Evolutionary conservation across 2,113 vertebrate species (phyloP).

Genomic region (Miniopterus natalensis): DNA sequence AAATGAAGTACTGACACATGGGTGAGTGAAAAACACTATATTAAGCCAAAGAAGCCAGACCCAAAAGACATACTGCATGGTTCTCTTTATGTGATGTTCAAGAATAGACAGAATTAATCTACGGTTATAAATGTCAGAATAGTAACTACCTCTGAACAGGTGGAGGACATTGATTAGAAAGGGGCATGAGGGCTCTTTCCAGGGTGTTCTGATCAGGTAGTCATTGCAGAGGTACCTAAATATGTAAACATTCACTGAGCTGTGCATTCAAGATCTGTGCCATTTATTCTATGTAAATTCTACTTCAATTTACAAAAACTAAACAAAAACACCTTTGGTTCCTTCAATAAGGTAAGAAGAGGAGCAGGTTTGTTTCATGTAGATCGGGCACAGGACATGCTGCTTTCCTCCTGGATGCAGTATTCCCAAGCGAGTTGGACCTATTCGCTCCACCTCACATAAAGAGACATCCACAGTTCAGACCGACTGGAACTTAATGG

Average conservation of each 20-base stretch:
- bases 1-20: background rate
- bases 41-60: background rate
- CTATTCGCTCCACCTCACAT: background rate
- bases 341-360: background rate
- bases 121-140: background rate
- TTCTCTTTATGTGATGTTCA: background rate
- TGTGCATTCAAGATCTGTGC: background rate
- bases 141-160: background rate
- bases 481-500: background rate
- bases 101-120: background rate
- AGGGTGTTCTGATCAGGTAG: background rate
- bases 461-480: background rate
- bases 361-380: background rate
- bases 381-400: background rate
- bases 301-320: background rate
- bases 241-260: background rate
- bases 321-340: background rate
- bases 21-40: background rate
- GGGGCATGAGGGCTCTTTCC: background rate
- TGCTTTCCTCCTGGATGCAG: slow-evolving; percentile 23
- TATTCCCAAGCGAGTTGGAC: background rate
- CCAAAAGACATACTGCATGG: background rate
- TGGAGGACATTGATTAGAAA: background rate
- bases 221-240: background rate
- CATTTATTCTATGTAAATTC: background rate